Evolutionary conservation across 2,888 invertebrate species (phyloP).

Genomic region (Stramonita haemastoma): DNA sequence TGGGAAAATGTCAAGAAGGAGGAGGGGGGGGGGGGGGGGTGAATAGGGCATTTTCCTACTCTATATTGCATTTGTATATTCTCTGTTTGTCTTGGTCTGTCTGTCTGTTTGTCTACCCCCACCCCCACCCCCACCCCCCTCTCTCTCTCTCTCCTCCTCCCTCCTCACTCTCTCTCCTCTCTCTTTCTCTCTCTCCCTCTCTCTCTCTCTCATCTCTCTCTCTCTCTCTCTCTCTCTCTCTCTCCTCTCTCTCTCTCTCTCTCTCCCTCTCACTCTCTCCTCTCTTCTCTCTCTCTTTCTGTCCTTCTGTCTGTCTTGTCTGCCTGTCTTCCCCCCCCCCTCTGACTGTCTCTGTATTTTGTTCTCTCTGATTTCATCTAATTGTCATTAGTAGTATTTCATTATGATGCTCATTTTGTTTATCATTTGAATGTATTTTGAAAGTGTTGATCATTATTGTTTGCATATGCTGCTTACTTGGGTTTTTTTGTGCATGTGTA

Average conservation of each 20-base stretch:
- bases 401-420: accelerated
- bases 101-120: not conserved
- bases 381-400: accelerated
- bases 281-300: not conserved
- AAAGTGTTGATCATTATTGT: too few species aligned
- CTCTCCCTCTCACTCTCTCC: not conserved
- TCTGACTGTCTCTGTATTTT: too few species aligned
- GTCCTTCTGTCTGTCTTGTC: not conserved
- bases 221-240: accelerated
- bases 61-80: too few species aligned
- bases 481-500: too few species aligned
- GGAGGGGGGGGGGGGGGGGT: too few species aligned
- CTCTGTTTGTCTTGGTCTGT: too few species aligned
- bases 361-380: too few species aligned
- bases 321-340: not conserved
- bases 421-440: too few species aligned
- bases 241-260: not conserved
- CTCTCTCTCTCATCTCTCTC: not conserved
- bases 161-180: not conserved
- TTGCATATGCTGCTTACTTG: too few species aligned
- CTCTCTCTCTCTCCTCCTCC: not conserved
- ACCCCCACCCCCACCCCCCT: not conserved
- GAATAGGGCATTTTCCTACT: too few species aligned
- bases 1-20: too few species aligned
- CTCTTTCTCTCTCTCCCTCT: not conserved